Percentiles rank a stretch among this genome's conserved stretches.
These are phyloP conservation scores for Artemia sinica DNA, from an alignment of 2,888 invertebrate species.

Conservation along the genomic window DNA sequence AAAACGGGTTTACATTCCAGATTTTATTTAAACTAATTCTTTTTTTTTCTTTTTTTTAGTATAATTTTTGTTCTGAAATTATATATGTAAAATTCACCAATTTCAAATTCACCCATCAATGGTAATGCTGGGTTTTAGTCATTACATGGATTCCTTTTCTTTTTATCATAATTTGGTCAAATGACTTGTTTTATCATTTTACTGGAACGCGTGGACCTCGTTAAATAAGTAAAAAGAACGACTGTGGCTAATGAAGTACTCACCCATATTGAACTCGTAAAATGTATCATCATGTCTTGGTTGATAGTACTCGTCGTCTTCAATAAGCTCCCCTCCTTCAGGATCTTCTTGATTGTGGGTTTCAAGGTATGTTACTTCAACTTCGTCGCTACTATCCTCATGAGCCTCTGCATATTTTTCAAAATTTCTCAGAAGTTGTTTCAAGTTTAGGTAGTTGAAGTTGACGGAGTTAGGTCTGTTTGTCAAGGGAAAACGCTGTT, in stretches of 20 bases:
- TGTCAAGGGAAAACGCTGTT: background rate
- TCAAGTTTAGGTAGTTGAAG: background rate
- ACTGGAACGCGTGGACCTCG: too few relatives aligned
- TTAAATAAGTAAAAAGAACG: too few relatives aligned
- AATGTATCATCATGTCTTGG: background rate
- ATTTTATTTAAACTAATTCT: too few relatives aligned
- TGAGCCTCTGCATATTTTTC: slow-evolving; percentile 5
- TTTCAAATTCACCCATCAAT: too few relatives aligned
- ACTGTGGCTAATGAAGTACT: background rate
- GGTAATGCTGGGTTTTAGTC: too few relatives aligned
- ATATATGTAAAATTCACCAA: too few relatives aligned
- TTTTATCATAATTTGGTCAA: too few relatives aligned
- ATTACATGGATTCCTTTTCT: too few relatives aligned
- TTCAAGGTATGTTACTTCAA: background rate
- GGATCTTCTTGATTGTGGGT: background rate
- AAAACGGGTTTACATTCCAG: too few relatives aligned
- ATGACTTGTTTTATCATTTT: too few relatives aligned
- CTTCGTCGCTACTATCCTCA: background rate
- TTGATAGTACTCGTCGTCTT: background rate
- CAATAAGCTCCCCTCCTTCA: slow-evolving; percentile 4
- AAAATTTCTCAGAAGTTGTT: background rate
- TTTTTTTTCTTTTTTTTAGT: too few relatives aligned
- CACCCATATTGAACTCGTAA: background rate
- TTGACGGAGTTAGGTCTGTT: background rate
- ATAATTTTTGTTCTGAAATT: too few relatives aligned